Base-by-base conservation (phyloP, 1,140 invertebrate genomes). In the Dufourea novaeangliae region DNA sequence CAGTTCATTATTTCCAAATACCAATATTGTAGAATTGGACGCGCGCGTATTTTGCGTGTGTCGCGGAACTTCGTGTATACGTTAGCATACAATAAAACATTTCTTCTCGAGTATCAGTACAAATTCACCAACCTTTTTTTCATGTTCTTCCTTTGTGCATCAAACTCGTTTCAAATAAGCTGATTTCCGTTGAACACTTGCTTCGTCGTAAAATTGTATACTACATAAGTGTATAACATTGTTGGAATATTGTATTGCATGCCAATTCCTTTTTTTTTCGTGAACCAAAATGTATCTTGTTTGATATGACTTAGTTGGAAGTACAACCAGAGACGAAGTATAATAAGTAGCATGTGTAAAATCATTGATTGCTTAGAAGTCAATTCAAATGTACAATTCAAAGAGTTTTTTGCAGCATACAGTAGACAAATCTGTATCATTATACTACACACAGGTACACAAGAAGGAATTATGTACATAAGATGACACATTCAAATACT, bases 401-500 rank as follows among this genome's bases (percentile, higher is more conserved):
- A 66, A 70, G 37, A 37, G 32, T 72, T 54, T 57, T n/a, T 72
- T 41, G 25, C 34, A 61, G 25, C 27, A 14, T 57, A 67, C 12
- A 32, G 20, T 78, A 80, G n/a, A 79, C 59, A 54, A 61, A 78
- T 76, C 20, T 39, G 22, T 52, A 71, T 74, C 46, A 46, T 78
- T 80, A 83, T 78, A 54, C 56, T 80, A 81, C 77, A 69, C 72
- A 77, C 74, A 88, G 77, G 73, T 87, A 87, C 79, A 71, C 59
- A 78, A 76, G 73, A 86, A 81, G 67, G 84, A 78, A 81, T 72
- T 87, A 80, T 80, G 59, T 86, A 87, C 84, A 85, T 37, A 62
- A 77, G 54, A 79, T 72, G 80, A 87, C 59, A 81, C 63, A 81
- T 85, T 54, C 78, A 70, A 86, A 83, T 84, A 82, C 78, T 86